Base-by-base conservation (phyloP, 2,113 vertebrate species). In the Setophaga petechia region DNA sequence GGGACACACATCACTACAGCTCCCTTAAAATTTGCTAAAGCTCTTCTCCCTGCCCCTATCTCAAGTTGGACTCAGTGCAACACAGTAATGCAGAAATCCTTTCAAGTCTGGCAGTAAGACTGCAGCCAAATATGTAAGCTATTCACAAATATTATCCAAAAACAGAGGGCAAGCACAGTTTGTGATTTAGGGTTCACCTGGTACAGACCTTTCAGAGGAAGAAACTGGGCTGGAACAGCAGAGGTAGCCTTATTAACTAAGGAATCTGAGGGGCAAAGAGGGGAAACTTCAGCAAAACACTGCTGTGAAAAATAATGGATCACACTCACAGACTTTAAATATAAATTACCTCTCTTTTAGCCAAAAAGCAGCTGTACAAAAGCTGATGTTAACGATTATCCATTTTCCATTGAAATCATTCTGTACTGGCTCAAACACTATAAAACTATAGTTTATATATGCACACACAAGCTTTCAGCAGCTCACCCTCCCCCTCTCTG, bases 361-460 rank as follows among this genome's bases (percentile, higher is more conserved):
- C 77, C 94, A 94, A 93, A 96, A 85, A 93, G 59, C 86, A 94
- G 84, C 77, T 90, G 73, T 68, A 94, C 81, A 78, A 94, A 95
- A 86, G 87, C 68, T 90, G 82, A 88, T 95, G 88, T 89, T 96
- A 94, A 94, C 59, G 46, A 94, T 93, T 93, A 95, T 52, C 88
- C 88, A 59, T 95, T 95, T 95, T 96, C 78, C 90, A 87, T 63
- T 84, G 81, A 93, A 93, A 43, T 23, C 4, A 4, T 86, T 75
- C 81, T 57, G 39, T 55, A 52, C 68, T 88, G 87, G 65, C 90
- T 94, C 78, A 61, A 85, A 83, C 55, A 35, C 68, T 87, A 78
- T 47, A 84, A 58, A 95, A 87, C 44, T 49, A 67, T 41, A 41
- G 41, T 41, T 41, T 41, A 41, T 24, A 58, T 21, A 47, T 20